Evolutionary conservation across 2,113 vertebrate species (phyloP).

Genomic region (Podiceps cristatus): DNA sequence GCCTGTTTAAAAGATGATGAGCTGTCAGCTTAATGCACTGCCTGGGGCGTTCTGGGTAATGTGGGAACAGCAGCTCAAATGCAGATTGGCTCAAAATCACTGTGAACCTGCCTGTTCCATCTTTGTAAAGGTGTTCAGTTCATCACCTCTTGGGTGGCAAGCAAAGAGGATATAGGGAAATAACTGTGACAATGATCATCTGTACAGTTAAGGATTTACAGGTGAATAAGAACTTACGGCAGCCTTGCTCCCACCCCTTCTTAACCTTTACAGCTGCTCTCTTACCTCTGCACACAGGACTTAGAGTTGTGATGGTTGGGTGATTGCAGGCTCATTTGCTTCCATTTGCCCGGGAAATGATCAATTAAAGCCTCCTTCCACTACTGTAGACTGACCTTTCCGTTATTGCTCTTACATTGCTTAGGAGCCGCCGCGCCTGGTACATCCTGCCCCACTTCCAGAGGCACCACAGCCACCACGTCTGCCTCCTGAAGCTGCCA

Average conservation of each 20-base stretch:
- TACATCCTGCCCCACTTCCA: slow-evolving; percentile 80
- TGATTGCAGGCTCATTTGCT: neutral
- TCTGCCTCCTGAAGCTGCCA: slow-evolving; percentile 90
- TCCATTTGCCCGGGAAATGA: neutral
- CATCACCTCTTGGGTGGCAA: neutral
- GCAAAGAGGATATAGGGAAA: neutral
- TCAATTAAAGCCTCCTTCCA: neutral
- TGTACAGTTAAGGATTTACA: neutral
- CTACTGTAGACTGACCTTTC: neutral
- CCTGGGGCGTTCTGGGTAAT: neutral
- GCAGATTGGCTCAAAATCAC: neutral
- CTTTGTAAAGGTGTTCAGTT: neutral
- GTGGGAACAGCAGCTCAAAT: neutral
- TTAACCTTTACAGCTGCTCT: neutral
- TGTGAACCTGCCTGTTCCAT: neutral
- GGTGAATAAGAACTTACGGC: neutral
- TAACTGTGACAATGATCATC: neutral
- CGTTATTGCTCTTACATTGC: neutral
- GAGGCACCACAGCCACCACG: slow-evolving; percentile 83
- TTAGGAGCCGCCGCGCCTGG: slow-evolving; percentile 79
- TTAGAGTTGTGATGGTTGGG: neutral
- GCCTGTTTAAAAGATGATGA: neutral
- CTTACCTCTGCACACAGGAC: neutral
- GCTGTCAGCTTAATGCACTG: neutral
- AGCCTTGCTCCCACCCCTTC: neutral